Percentiles rank a stretch among this genome's conserved stretches.
These are phyloP conservation scores for Lepidocyrtoides sp. DNA, from an alignment of 2,888 invertebrate species.

Conservation along the genomic window DNA sequence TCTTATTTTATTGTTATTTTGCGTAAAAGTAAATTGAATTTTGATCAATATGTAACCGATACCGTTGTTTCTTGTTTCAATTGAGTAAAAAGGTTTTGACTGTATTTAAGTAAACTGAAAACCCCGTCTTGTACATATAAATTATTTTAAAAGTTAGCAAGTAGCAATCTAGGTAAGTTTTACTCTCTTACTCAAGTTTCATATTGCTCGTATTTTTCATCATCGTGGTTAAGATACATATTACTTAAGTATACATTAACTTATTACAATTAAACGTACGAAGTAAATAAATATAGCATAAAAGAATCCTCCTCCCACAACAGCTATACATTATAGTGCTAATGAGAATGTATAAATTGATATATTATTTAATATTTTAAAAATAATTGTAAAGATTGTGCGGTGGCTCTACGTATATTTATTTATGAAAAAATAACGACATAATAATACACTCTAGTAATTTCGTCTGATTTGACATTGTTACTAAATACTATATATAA, in stretches of 20 bases:
- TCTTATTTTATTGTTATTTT: not conserved
- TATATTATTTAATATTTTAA: not conserved
- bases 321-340: not conserved
- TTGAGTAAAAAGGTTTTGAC: slow-evolving; percentile 4
- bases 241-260: not conserved
- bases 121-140: slow-evolving; percentile 47
- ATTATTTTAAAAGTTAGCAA: slow-evolving; percentile 11
- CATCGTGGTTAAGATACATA: not conserved
- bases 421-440: not conserved
- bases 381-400: not conserved
- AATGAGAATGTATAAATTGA: not conserved
- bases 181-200: slow-evolving; percentile 38
- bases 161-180: not conserved
- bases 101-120: slow-evolving; percentile 48
- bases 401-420: slow-evolving; percentile 28
- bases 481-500: not conserved
- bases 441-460: not conserved
- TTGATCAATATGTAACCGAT: not conserved
- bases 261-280: not conserved
- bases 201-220: slow-evolving; percentile 35
- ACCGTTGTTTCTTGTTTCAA: not conserved
- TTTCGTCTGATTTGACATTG: slow-evolving; percentile 26
- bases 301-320: not conserved
- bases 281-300: not conserved
- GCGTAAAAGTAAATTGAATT: not conserved